Evolutionary conservation across 2,888 invertebrate species (phyloP).

Genomic region (Scaeva pyrastri): DNA sequence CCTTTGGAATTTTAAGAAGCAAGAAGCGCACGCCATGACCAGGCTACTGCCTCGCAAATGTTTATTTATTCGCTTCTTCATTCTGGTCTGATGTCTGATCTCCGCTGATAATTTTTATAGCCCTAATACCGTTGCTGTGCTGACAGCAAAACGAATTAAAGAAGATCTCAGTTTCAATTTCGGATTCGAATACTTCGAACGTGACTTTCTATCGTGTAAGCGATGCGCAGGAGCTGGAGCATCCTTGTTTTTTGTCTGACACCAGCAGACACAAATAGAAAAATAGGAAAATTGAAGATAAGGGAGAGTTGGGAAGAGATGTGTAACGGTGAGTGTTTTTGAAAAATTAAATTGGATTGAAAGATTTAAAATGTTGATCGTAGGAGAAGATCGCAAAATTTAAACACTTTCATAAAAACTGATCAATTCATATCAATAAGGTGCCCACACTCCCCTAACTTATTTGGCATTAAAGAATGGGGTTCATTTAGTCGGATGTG

Average conservation of each 20-base stretch:
- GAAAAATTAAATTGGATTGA: not conserved
- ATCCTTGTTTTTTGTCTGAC: conserved; percentile 44
- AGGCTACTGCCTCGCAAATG: too few relatives aligned
- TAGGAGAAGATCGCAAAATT: too few relatives aligned
- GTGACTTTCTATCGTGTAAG: conserved; percentile 56
- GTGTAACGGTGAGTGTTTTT: not conserved
- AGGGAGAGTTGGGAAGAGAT: not conserved
- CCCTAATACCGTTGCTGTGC: conserved; percentile 3
- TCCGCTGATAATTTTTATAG: conserved; percentile 45
- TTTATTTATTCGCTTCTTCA: conserved; percentile 32
- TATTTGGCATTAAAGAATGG: not conserved
- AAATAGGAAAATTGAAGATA: not conserved
- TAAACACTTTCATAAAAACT: too few relatives aligned
- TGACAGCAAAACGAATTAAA: conserved; percentile 64
- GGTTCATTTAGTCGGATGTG: not conserved
- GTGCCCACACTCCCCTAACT: not conserved
- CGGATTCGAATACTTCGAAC: conserved; percentile 63
- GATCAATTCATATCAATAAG: not conserved
- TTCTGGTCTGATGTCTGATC: conserved; percentile 55
- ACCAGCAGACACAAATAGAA: conserved; percentile 46
- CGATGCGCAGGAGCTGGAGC: conserved; percentile 45
- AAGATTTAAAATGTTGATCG: too few relatives aligned
- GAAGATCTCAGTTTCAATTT: conserved; percentile 69
- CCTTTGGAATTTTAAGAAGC: conserved; percentile 31
- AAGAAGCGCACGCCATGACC: conserved; percentile 66